Conservation (phyloP, 2,113 vertebrate genomes). For the Megaceryle maxima region DNA sequence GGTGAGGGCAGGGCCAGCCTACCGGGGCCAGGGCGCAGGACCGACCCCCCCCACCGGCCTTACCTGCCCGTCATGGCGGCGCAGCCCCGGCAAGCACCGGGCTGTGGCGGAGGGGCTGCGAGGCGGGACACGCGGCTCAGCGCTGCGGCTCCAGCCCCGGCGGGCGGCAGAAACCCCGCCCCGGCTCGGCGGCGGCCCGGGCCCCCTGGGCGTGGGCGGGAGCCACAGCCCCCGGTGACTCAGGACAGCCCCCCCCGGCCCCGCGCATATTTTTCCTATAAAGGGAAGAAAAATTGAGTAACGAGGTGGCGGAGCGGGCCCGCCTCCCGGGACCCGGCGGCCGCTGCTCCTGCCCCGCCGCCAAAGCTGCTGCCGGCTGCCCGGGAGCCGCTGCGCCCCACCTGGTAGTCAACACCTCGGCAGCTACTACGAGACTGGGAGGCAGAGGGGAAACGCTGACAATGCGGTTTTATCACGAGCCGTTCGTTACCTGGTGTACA, state of each 20-base stretch:
- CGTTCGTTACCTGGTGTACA: background rate
- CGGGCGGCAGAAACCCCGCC: background rate
- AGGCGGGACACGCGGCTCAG: background rate
- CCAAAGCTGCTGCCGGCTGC: background rate
- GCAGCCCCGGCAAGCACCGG: background rate
- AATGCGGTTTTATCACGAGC: rapidly evolving
- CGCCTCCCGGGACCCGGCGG: background rate
- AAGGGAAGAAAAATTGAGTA: slow-evolving; percentile 15
- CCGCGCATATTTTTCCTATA: slow-evolving; percentile 62
- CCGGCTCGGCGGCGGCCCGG: background rate
- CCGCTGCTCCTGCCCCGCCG: background rate
- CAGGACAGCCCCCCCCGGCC: background rate
- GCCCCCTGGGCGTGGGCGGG: background rate
- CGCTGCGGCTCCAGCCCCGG: background rate
- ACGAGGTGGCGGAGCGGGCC: background rate
- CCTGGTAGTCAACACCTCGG: rapidly evolving
- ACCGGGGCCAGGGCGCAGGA: background rate
- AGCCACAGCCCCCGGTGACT: background rate
- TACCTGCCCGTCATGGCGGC: slow-evolving; percentile 69
- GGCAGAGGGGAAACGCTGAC: background rate
- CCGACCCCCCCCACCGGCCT: background rate
- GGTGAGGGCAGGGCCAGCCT: background rate
- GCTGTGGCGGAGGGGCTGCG: background rate
- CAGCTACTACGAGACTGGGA: rapidly evolving
- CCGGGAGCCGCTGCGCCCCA: too few species aligned